Base-by-base conservation (phyloP, 1,140 invertebrate genomes). In the Metopolophium dirhodum region DNA sequence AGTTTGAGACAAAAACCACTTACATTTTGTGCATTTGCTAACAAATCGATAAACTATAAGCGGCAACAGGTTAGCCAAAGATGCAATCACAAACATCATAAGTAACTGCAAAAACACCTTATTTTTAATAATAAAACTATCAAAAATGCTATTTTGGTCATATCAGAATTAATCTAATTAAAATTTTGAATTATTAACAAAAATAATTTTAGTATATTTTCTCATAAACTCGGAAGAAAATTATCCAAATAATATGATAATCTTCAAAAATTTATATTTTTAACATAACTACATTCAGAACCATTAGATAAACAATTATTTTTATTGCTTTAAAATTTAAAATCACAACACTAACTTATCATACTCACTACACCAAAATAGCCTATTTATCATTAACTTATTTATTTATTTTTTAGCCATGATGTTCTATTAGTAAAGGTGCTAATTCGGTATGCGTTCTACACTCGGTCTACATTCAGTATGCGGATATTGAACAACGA, bases 1-100 rank as follows among this genome's bases (percentile, higher is more conserved):
- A 91, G n/a, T 91, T 90, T n/a, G 35, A 82, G 45, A 83, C 45
- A 92, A 83, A 82, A 92, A 41, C 23, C n/a, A 93, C 91, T 93
- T 93, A 93, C 91, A 93, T 54, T 86, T 93, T 83, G 91, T 93
- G 23, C 26, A 93, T 85, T 93, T 93, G 82, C 91, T 54, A 93
- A 93, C 14, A 93, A 93, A 93, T 85, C 91, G 91, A 93, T 54
- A 93, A 86, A 93, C 8, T 86, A 93, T 37, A 86, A 93, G 91
- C 35, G 91, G 91, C 49, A 93, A 86, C n/a, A 83, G 37, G 37
- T 93, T 93, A 85, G 49, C 82, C 77, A 93, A 51, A 86, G 77
- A 85, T 41, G 82, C 82, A 54, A 85, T n/a, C 49, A 93, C 14
- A 93, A 93, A 93, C 77, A 93, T 93, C 22, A 85, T 20, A 37